Base-by-base conservation (phyloP, 2,888 invertebrate genomes). In the Xanthostigma xanthostigma region DNA sequence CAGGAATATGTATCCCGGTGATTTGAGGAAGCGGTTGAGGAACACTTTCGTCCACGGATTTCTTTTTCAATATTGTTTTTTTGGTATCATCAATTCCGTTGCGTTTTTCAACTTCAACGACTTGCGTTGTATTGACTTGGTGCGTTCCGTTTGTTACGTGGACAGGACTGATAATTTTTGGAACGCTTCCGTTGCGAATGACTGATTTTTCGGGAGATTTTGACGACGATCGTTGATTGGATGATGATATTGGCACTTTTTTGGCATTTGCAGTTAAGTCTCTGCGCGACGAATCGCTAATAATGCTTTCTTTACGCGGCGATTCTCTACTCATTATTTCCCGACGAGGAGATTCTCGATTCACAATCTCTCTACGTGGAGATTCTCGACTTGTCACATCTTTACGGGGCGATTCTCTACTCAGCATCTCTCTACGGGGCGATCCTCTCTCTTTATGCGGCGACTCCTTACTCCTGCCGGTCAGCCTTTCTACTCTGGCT, bases 401-500 rank as follows among this genome's bases (percentile, higher is more conserved):
- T 27, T 6, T 27, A 6, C 27, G 27, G 6, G 27, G 27, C 6
- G 27, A 27, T 27, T 27, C 27, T 27, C 27, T 27, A 27, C 27
- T 27, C 27, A 27, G 1, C 6, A 27, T 3, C 6, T 27, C 27
- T 27, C 27, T 27, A 27, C 27, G 27, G 6, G 27, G 27, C 6
- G 27, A 27, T 27, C 6, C 27, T 27, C 27, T 27, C 3, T 27
- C 27, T 27, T 27, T 27, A 27, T 6, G 27, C 27, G 27, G 27
- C 27, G 27, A 27, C 27, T 27, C 27, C 27, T 56, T 59, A 35
- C 44, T 60, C 53, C 72, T 74, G 67, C 66, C 73, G 53, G 73
- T 70, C 61, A 80, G 72, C 67, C 73, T 73, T 64, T 79, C 79
- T 59, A 80, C 78, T 60, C 78, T 75, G 63, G 78, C 79, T 68